phyloP scores from a whole-genome alignment of 2,888 invertebrate genomes.

The Thelaira solivaga region DNA sequence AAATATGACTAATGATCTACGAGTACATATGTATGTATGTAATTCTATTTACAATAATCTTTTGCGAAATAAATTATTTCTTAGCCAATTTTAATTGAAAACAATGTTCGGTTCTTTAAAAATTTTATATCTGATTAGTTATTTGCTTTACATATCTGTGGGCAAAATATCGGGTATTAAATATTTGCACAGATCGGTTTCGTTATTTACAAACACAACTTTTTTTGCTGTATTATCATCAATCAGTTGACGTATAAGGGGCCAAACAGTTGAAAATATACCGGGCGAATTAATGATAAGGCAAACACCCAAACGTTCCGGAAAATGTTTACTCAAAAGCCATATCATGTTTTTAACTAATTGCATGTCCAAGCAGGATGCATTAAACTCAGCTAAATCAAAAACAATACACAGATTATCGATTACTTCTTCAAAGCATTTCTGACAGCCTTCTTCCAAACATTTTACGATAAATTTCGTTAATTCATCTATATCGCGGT shows the following conservation, averaged over 20 bases:
- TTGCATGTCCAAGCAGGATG: constrained; percentile 89
- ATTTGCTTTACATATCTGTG: constrained; percentile 80
- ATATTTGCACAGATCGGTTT: constrained; percentile 84
- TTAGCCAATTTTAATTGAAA: no score
- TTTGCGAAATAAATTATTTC: not conserved
- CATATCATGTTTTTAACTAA: constrained; percentile 87
- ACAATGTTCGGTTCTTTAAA: no score
- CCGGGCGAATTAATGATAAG: constrained; percentile 85
- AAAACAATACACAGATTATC: constrained; percentile 89
- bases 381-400: constrained; percentile 84
- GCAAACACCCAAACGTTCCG: constrained; percentile 87
- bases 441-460: constrained; percentile 86
- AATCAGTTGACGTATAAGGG: constrained; percentile 86
- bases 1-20: not conserved
- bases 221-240: constrained; percentile 88
- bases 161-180: constrained; percentile 88
- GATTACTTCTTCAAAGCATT: constrained; percentile 87
- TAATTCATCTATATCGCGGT: constrained; percentile 85
- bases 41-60: not conserved
- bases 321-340: constrained; percentile 86
- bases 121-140: no score
- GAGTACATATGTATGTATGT: not conserved
- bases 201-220: constrained; percentile 84
- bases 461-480: constrained; percentile 88
- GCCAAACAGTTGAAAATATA: constrained; percentile 87